A percentile compares a stretch with the other conserved stretches of the same genome.
Conservation (phyloP, 1,140 invertebrate species). For the Oryctes rhinoceros region DNA sequence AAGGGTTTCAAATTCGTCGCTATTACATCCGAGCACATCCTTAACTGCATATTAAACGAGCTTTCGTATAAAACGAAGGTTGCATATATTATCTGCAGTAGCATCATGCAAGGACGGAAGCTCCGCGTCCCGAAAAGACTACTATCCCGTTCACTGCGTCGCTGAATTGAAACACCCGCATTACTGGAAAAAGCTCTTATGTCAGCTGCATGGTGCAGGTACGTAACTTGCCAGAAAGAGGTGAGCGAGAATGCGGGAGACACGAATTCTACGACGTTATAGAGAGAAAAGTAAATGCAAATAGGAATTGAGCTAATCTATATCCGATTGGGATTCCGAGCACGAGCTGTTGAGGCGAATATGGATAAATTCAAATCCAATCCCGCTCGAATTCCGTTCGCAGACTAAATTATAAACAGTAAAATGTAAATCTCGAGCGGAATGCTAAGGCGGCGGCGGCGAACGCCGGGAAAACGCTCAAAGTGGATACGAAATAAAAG, state of each 20-base stretch:
- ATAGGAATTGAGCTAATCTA: conserved; percentile 34
- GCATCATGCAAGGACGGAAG: no score
- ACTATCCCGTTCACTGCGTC: no score
- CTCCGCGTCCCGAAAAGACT: no score
- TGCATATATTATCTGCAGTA: no score
- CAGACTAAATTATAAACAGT: conserved; percentile 36
- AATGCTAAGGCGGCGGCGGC: neutral
- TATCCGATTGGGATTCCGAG: conserved; percentile 18
- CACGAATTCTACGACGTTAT: neutral
- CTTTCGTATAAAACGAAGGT: no score
- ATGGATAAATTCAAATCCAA: conserved; percentile 36
- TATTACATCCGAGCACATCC: no score
- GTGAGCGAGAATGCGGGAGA: neutral
- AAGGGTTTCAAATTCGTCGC: no score
- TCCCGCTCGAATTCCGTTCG: conserved; percentile 13
- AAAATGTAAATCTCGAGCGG: conserved; percentile 28
- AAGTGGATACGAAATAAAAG: neutral
- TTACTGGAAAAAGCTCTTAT: no score
- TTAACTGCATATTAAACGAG: no score
- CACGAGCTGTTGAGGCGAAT: conserved; percentile 36
- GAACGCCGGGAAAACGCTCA: neutral
- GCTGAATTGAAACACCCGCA: no score
- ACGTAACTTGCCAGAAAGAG: no score
- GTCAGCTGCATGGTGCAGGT: no score
- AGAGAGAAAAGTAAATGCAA: conserved; percentile 21